Evolutionary conservation across 2,113 vertebrate species (phyloP).

Genomic region (Gymnocephalus cernua): DNA sequence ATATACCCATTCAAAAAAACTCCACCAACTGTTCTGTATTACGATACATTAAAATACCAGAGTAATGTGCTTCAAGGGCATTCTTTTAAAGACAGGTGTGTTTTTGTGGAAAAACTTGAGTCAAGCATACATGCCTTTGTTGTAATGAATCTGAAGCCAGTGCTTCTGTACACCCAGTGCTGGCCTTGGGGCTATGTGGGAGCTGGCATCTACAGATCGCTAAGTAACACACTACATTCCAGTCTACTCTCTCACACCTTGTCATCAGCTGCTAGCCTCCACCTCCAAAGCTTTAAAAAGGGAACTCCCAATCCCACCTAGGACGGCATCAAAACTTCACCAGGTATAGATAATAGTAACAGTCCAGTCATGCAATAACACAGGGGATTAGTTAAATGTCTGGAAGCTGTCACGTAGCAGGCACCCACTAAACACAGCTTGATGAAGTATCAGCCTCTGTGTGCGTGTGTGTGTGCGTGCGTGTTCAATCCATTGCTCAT

Average conservation of each 20-base stretch:
- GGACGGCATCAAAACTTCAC: conserved; percentile 11
- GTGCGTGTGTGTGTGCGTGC: background rate
- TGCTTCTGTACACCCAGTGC: conserved; percentile 19
- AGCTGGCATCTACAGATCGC: conserved; percentile 45
- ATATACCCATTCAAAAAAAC: conserved; percentile 34
- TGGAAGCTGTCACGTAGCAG: background rate
- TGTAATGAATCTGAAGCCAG: conserved; percentile 35
- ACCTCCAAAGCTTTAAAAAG: background rate
- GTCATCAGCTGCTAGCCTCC: conserved; percentile 12
- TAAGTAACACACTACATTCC: conserved; percentile 59
- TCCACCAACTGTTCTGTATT: conserved; percentile 16
- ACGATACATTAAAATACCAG: conserved; percentile 38
- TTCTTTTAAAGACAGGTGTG: conserved; percentile 44
- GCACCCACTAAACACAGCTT: background rate
- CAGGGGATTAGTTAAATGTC: background rate
- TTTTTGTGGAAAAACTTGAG: conserved; percentile 11
- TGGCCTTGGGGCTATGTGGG: conserved; percentile 46
- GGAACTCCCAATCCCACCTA: conserved; percentile 24
- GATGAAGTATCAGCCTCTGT: background rate
- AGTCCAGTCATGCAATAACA: background rate
- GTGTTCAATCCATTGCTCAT: conserved; percentile 43
- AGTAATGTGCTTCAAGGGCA: background rate
- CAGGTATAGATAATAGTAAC: conserved; percentile 20
- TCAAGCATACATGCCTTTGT: conserved; percentile 1
- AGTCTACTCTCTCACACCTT: conserved; percentile 55